phyloP scores from a whole-genome alignment of 2,888 invertebrate species.

The Eustalomyia histrio region DNA sequence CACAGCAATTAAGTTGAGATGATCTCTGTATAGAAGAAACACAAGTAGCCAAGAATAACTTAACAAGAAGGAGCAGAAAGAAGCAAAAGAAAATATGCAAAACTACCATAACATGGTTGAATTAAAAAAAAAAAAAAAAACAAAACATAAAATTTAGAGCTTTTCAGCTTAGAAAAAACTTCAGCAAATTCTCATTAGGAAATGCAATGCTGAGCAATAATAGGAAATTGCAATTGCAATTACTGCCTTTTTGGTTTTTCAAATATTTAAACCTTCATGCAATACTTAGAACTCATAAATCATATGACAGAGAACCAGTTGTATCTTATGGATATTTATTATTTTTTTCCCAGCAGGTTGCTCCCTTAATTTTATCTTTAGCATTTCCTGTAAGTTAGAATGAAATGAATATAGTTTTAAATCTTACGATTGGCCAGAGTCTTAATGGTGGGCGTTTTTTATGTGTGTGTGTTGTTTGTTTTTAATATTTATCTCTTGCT shows the following conservation, averaged over 20 bases:
- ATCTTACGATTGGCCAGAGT: constrained; percentile 7
- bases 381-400: constrained; percentile 1
- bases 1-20: constrained; percentile 43
- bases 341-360: constrained; percentile 16
- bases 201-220: neutral
- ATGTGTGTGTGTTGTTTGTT: neutral
- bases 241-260: neutral
- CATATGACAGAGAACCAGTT: constrained; percentile 7
- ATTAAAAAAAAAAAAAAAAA: neutral
- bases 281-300: neutral
- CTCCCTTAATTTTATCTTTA: constrained; percentile 13
- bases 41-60: constrained; percentile 29
- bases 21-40: constrained; percentile 50
- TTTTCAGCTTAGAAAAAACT: too few species aligned
- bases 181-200: neutral
- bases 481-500: constrained; percentile 2
- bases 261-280: neutral
- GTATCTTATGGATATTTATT: neutral
- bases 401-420: constrained; percentile 18
- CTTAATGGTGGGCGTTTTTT: constrained; percentile 20
- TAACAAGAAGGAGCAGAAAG: constrained; percentile 20
- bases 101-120: constrained; percentile 4
- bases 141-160: neutral
- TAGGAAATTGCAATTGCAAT: constrained; percentile 47
- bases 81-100: constrained; percentile 1